Percentiles rank a stretch among this genome's conserved stretches.
These are phyloP conservation scores for Ptilonorhynchus violaceus DNA, from an alignment of 2,113 vertebrate species.

Conservation along the genomic window DNA sequence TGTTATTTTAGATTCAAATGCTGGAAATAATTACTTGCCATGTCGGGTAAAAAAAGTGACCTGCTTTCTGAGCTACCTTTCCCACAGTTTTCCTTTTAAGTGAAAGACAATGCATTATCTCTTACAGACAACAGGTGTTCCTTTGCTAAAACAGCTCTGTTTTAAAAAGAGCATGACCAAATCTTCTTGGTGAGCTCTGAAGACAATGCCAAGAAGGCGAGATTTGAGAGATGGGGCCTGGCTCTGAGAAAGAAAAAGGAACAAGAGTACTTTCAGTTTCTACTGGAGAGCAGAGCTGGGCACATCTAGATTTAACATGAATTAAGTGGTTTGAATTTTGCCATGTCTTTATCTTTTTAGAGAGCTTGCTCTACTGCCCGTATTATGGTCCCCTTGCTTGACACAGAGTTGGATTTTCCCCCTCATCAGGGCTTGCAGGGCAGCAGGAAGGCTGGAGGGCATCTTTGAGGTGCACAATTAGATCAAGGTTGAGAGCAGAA, in stretches of 20 bases:
- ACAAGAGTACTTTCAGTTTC: rapidly evolving
- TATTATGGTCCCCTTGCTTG: neutral
- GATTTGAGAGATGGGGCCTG: neutral
- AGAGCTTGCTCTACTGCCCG: neutral
- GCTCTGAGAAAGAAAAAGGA: neutral
- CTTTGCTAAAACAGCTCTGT: neutral
- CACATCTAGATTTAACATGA: neutral
- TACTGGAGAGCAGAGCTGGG: neutral
- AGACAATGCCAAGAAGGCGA: neutral
- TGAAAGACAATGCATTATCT: neutral
- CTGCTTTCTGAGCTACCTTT: neutral
- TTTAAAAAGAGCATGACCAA: neutral
- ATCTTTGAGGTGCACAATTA: neutral
- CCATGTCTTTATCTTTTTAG: neutral
- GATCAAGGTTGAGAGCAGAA: neutral
- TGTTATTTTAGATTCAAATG: neutral
- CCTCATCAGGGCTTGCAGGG: neutral
- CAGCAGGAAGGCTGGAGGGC: neutral
- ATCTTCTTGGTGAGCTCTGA: neutral
- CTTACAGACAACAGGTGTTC: neutral
- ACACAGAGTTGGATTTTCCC: neutral
- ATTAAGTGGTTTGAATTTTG: neutral
- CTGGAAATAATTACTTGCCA: neutral
- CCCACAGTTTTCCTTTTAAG: neutral
- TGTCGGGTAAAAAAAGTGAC: neutral